These are phyloP conservation scores for Clarias gariepinus DNA, from an alignment of 2,113 vertebrate genomes.

Conservation along the genomic window DNA sequence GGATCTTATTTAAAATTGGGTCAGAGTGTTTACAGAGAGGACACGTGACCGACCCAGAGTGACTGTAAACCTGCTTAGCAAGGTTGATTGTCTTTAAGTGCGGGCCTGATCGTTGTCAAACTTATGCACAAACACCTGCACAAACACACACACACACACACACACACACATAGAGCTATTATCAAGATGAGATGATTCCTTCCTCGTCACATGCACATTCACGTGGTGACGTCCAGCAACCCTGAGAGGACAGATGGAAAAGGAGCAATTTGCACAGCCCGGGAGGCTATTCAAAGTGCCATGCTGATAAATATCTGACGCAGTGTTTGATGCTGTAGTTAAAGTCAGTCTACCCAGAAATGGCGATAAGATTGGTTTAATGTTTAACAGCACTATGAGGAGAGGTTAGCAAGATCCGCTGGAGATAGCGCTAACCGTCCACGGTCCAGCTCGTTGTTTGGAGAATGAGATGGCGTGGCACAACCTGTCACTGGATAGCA, in stretches of 20 bases:
- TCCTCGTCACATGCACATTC: neutral
- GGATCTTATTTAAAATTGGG: slow-evolving; percentile 32
- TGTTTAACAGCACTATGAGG: slow-evolving; percentile 41
- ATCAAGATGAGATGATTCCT: neutral
- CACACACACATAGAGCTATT: neutral
- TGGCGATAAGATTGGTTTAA: slow-evolving; percentile 44
- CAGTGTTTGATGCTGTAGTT: neutral
- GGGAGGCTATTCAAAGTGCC: slow-evolving; percentile 28
- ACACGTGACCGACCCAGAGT: slow-evolving; percentile 13
- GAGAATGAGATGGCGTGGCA: neutral
- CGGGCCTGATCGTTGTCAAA: neutral
- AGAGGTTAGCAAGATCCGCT: slow-evolving; percentile 35
- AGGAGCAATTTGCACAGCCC: slow-evolving; percentile 26
- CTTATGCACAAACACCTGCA: neutral
- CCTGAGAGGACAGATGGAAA: slow-evolving; percentile 6
- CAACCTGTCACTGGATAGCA: neutral
- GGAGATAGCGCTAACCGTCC: slow-evolving; percentile 6
- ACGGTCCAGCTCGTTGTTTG: neutral
- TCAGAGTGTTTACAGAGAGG: slow-evolving; percentile 19
- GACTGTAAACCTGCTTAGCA: neutral
- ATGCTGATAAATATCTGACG: slow-evolving; percentile 34
- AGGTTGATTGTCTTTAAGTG: neutral
- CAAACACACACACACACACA: neutral
- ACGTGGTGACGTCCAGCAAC: slow-evolving; percentile 1
- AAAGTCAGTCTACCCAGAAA: slow-evolving; percentile 30